phyloP scores from a whole-genome alignment of 2,797 vertebrate species.

The Sternarchorhynchus goeldii region DNA sequence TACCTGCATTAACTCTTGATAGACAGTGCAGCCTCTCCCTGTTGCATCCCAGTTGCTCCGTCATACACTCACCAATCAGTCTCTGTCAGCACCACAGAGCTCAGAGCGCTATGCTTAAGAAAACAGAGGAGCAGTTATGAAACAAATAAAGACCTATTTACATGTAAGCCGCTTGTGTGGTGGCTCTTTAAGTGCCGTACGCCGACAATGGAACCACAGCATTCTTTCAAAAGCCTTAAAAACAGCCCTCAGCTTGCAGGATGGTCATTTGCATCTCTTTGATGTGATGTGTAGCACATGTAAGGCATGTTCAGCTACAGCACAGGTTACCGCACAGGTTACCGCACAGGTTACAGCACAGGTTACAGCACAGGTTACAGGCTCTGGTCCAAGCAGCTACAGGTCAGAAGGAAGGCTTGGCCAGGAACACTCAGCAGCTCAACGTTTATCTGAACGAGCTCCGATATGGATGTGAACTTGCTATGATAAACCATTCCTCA shows the following conservation, averaged over 20 bases:
- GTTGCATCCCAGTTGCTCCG: not conserved
- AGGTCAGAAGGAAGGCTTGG: not conserved
- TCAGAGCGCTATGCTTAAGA: not conserved
- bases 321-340: too few relatives aligned
- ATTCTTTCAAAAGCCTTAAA: not conserved
- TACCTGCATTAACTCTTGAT: not conserved
- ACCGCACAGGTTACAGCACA: not conserved
- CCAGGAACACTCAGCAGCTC: not conserved
- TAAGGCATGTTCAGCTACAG: not conserved
- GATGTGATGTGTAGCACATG: not conserved
- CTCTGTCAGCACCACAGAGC: not conserved
- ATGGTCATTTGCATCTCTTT: constrained; percentile 16
- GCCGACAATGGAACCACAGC: not conserved
- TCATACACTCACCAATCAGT: not conserved
- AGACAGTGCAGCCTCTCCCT: not conserved
- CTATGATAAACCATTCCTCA: too few relatives aligned
- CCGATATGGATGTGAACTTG: too few relatives aligned
- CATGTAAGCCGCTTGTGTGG: not conserved
- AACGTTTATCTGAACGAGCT: not conserved
- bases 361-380: not conserved
- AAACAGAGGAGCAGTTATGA: not conserved
- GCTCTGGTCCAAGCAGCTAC: not conserved
- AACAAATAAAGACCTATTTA: not conserved
- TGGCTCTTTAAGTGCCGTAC: not conserved
- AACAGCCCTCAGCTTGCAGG: constrained; percentile 8